Base-by-base conservation (phyloP, 2,797 vertebrate species). In the Cetoscarus ocellatus region DNA sequence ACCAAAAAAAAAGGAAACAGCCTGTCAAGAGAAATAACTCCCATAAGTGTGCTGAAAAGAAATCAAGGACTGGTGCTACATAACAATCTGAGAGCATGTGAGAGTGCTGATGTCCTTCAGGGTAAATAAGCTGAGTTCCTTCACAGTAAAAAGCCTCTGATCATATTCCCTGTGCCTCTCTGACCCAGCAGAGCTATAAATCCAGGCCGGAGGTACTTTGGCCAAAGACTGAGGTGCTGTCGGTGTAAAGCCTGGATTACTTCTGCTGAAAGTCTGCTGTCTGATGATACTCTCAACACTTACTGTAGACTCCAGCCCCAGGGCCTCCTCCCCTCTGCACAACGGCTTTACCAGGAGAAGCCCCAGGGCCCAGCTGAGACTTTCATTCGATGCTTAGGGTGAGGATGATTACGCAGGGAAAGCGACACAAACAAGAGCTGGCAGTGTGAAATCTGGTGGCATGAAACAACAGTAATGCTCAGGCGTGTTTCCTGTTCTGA, bases 321-420 rank as follows among this genome's bases (percentile, higher is more conserved):
- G 56, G 0, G 54, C 65, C 76, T 84, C 74, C 70, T 82, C 72
- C 55, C 75, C 70, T 56, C 70, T 65, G 63, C 40, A 9, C 73
- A 74, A 79, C 54, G 42, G 1, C 72, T 78, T 72, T 80, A 74
- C 43, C 62, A 61, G 64, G 55, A 61, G 69, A 82, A 35, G 74
- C 80, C 84, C 27, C 50, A 72, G 59, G 70, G 71, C 60, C 77
- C 70, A 53, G 77, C 75, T 73, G 84, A 68, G 79, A 59, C 77
- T 84, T 86, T 83, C 79, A 84, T 84, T 86, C 82, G 74, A 61
- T 38, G 71, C 80, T 86, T 76, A 79, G 77, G 82, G 72, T 75
- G 75, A 59, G 56, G 68, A 77, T 83, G 84, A 84, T 86, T 82
- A 85, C 72, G 67, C 57, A 64, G 55, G 55, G 61, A 77, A 69